These are phyloP conservation scores for Callyntrura guangdongensis DNA, from an alignment of 2,888 invertebrate species.

Conservation along the genomic window DNA sequence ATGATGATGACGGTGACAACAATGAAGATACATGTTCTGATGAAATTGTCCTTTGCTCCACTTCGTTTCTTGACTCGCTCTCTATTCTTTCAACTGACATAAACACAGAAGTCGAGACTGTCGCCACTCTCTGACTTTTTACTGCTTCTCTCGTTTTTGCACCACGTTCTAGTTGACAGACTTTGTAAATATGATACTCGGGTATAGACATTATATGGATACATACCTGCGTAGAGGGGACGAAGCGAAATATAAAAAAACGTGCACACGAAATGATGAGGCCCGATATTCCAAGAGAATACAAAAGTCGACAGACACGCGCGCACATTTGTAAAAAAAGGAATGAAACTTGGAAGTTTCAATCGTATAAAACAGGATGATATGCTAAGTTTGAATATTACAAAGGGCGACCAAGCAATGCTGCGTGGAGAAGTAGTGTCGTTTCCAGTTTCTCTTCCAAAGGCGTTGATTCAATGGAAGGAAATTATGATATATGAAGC, in stretches of 20 bases:
- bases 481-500: slow-evolving; percentile 34
- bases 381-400: too few species aligned
- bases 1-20: neutral
- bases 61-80: neutral
- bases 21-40: slow-evolving; percentile 43
- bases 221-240: too few species aligned
- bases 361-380: neutral
- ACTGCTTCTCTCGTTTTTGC: too few species aligned
- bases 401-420: too few species aligned
- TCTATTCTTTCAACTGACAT: too few species aligned
- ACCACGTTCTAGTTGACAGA: too few species aligned
- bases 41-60: slow-evolving; percentile 33
- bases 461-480: neutral
- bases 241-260: too few species aligned
- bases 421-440: neutral
- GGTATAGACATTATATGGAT: too few species aligned
- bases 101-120: too few species aligned
- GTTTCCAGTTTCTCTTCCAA: neutral
- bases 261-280: too few species aligned
- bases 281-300: neutral
- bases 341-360: neutral
- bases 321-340: neutral
- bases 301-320: neutral
- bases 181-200: too few species aligned
- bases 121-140: too few species aligned